Evolutionary conservation across 1,140 invertebrate genomes (phyloP).

Genomic region (Arctopsyche grandis): DNA sequence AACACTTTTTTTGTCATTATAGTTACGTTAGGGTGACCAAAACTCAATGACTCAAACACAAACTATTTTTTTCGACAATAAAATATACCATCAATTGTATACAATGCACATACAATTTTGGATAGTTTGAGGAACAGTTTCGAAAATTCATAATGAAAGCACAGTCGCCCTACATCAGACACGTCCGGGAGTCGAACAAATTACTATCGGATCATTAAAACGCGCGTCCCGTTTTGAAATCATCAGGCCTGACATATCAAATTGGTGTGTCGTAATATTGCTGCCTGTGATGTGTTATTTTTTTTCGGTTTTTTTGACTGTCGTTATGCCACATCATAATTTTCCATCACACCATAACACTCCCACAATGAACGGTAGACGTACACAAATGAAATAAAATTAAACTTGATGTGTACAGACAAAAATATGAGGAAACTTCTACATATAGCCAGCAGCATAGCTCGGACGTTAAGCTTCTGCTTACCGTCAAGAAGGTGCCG

Average conservation of each 20-base stretch:
- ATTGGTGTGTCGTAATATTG: conserved; percentile 28
- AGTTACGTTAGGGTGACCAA: neutral
- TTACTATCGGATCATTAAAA: conserved; percentile 37
- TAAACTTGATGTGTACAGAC: no score
- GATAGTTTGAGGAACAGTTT: no score
- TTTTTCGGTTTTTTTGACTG: neutral
- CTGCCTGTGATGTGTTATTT: conserved; percentile 13
- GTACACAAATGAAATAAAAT: neutral
- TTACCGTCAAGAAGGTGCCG: no score
- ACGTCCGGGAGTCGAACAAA: conserved; percentile 34
- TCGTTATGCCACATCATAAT: conserved; percentile 35
- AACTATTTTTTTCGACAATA: no score
- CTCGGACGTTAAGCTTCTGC: no score
- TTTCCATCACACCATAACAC: conserved; percentile 19
- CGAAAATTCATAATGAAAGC: no score
- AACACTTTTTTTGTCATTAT: conserved; percentile 2
- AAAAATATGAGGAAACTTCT: no score
- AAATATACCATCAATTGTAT: no score
- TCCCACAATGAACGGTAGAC: conserved; percentile 2
- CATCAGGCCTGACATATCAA: conserved; percentile 32
- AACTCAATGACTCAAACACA: neutral
- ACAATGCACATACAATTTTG: no score
- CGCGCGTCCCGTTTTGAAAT: conserved; percentile 22
- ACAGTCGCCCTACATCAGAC: neutral
- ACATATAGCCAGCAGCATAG: no score